Conservation (phyloP, 2,113 vertebrate species). For the Sinocyclocheilus anophthalmus region DNA sequence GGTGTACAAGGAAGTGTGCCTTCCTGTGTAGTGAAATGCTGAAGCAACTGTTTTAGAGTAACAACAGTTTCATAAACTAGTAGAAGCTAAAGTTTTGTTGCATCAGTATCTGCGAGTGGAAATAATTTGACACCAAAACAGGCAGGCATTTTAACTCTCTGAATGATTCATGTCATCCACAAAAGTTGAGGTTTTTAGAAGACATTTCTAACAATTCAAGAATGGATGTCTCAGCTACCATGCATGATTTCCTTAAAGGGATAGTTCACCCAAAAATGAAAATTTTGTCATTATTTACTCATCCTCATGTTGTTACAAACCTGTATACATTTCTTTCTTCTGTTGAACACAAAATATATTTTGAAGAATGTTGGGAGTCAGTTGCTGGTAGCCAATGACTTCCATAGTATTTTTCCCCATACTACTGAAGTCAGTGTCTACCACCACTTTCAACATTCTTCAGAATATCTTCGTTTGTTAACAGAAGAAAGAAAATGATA, state of each 20-base stretch:
- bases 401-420: no score
- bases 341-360: background rate
- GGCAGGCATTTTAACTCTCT: background rate
- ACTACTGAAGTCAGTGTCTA: no score
- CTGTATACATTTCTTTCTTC: background rate
- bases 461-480: background rate
- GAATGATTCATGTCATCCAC: background rate
- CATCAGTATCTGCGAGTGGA: background rate
- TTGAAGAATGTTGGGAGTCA: background rate
- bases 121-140: background rate
- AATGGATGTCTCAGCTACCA: background rate
- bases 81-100: background rate
- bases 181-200: background rate
- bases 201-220: background rate
- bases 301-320: background rate
- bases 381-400: no score
- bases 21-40: slow-evolving; percentile 3
- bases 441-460: background rate
- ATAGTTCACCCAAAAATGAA: background rate
- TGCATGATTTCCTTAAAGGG: background rate
- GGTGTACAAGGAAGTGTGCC: background rate
- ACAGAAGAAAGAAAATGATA: background rate
- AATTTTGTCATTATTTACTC: background rate
- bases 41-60: background rate
- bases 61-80: background rate